These are phyloP conservation scores for Leptoclinus maculatus DNA, from an alignment of 2,797 vertebrate species.

Conservation along the genomic window DNA sequence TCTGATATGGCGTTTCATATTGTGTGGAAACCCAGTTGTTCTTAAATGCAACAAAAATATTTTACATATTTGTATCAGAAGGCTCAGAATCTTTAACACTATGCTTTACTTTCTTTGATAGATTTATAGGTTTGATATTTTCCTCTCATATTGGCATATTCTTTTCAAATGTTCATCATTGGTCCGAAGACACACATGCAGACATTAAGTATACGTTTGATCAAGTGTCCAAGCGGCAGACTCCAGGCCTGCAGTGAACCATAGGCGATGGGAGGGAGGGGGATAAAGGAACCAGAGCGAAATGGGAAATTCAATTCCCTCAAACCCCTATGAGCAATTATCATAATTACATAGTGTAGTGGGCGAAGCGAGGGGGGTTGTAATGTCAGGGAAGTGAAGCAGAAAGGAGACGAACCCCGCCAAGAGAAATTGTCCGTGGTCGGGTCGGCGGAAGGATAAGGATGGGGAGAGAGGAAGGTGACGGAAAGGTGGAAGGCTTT, in stretches of 20 bases:
- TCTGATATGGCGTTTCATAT: neutral
- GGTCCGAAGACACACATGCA: constrained; percentile 11
- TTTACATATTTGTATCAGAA: neutral
- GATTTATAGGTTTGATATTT: neutral
- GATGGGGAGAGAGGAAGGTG: constrained; percentile 32
- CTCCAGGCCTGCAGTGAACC: constrained; percentile 22
- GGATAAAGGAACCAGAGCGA: constrained; percentile 52
- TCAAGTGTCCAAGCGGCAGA: constrained; percentile 24
- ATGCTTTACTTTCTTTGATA: neutral
- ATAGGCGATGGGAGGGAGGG: neutral
- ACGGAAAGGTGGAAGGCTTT: constrained; percentile 38
- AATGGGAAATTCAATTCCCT: constrained; percentile 74
- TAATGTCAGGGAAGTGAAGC: constrained; percentile 57
- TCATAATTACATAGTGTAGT: constrained; percentile 74
- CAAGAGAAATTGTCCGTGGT: constrained; percentile 40
- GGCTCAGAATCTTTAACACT: neutral
- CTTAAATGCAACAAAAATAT: neutral
- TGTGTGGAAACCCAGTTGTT: neutral
- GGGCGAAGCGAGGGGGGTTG: constrained; percentile 41
- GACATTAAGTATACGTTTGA: constrained; percentile 40
- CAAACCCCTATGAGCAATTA: constrained; percentile 73
- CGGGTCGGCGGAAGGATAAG: constrained; percentile 37
- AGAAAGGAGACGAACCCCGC: constrained; percentile 57
- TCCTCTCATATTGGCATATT: neutral
- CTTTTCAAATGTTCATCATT: neutral